Percentiles rank a stretch among this genome's conserved stretches.
Evolutionary conservation across 2,797 vertebrate species (phyloP).

Genomic region (Halcyon chelicuti): DNA sequence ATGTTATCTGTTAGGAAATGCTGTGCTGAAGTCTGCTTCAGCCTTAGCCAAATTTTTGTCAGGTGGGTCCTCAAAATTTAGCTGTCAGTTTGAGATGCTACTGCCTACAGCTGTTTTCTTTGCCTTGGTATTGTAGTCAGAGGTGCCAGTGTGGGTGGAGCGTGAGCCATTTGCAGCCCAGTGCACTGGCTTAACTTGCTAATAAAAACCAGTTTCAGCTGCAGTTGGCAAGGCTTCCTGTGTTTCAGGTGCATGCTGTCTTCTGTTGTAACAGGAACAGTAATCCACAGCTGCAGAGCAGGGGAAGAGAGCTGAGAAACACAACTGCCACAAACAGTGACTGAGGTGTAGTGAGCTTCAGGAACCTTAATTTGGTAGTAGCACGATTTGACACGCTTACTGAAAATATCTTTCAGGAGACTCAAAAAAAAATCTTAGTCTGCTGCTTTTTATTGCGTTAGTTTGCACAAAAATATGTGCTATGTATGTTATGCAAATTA

Average conservation of each 20-base stretch:
- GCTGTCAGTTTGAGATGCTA: background rate
- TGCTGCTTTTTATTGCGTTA: background rate
- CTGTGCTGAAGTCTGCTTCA: background rate
- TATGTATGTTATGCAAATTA: background rate
- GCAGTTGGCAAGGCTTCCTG: background rate
- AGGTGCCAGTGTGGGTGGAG: background rate
- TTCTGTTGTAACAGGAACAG: background rate
- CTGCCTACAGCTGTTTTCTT: background rate
- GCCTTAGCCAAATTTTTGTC: background rate
- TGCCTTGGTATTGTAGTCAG: background rate
- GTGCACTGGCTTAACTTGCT: background rate
- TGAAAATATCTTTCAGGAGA: background rate
- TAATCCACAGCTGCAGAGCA: background rate
- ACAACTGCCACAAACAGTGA: background rate
- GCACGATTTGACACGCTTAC: background rate
- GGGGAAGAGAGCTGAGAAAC: background rate
- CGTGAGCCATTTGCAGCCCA: background rate
- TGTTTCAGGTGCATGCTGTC: background rate
- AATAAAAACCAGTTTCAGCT: background rate
- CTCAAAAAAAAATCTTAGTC: background rate
- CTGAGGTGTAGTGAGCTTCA: background rate
- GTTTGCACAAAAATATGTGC: background rate
- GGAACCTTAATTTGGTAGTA: background rate
- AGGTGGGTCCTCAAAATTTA: background rate
- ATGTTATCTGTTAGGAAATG: background rate